These are phyloP conservation scores for Cosmopolites sordidus DNA, from an alignment of 2,888 invertebrate species.

Conservation along the genomic window DNA sequence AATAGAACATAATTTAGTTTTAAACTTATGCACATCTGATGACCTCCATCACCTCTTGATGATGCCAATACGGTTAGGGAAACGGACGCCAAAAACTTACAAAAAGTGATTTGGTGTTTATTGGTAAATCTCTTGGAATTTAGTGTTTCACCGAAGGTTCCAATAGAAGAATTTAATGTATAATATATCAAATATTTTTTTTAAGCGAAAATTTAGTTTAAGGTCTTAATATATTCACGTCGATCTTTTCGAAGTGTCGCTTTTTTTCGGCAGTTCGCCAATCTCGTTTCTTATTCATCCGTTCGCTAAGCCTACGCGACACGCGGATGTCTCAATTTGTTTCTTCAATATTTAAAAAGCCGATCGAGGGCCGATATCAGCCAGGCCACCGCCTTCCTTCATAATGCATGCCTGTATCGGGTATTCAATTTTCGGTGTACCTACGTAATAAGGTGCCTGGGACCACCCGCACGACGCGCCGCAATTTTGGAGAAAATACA, in stretches of 20 bases:
- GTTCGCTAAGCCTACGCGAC: slow-evolving; percentile 17
- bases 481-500: too few species aligned
- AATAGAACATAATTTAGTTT: too few species aligned
- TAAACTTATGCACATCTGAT: too few species aligned
- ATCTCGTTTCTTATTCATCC: slow-evolving; percentile 19
- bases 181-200: too few species aligned
- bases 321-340: slow-evolving; percentile 32
- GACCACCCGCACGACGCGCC: slow-evolving; percentile 8
- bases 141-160: too few species aligned
- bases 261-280: slow-evolving; percentile 5
- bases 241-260: slow-evolving; percentile 8
- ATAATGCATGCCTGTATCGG: slow-evolving; percentile 36
- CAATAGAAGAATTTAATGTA: too few species aligned
- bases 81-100: too few species aligned
- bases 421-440: slow-evolving; percentile 32
- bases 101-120: too few species aligned
- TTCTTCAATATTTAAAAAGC: slow-evolving; percentile 39
- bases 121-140: too few species aligned
- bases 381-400: slow-evolving; percentile 32
- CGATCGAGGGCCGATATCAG: slow-evolving; percentile 31
- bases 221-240: slow-evolving; percentile 2
- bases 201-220: too few species aligned
- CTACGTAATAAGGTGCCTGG: slow-evolving; percentile 4
- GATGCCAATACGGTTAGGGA: too few species aligned
- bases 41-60: too few species aligned